A percentile compares a stretch with the other conserved stretches of the same genome.
Evolutionary conservation across 23 tunicate species (phyloP).

Genomic region (Halocynthia aurantium): DNA sequence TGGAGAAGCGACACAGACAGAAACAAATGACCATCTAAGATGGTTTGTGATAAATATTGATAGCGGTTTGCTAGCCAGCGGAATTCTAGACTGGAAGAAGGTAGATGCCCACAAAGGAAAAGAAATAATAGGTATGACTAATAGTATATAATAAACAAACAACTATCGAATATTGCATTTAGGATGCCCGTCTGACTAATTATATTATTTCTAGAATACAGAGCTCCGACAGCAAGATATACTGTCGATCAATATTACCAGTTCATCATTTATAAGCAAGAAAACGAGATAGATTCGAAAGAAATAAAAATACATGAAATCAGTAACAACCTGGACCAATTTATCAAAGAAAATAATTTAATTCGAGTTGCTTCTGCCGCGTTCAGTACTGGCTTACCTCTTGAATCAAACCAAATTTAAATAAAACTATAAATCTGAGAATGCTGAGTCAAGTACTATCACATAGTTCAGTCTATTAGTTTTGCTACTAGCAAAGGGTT

Average conservation of each 20-base stretch:
- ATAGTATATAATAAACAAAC: background rate
- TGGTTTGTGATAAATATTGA: background rate
- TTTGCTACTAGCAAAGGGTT: too few species aligned
- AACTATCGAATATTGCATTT: background rate
- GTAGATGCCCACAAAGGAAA: background rate
- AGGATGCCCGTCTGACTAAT: background rate
- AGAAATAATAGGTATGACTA: background rate
- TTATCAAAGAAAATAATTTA: background rate
- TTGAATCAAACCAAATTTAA: too few species aligned
- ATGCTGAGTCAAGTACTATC: too few species aligned
- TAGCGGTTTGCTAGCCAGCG: background rate
- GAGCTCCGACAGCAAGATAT: background rate
- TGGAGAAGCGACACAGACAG: background rate
- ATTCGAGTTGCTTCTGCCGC: conserved; percentile 2
- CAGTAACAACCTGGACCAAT: background rate
- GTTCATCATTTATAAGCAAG: conserved; percentile 3
- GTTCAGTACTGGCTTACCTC: background rate
- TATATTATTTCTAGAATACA: conserved; percentile 1
- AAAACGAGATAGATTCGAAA: background rate
- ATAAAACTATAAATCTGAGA: too few species aligned
- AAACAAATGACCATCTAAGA: background rate
- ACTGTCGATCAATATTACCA: background rate
- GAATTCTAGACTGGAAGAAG: background rate
- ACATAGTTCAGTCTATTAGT: too few species aligned
- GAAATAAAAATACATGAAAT: background rate